These are phyloP conservation scores for Tachysurus fulvidraco DNA, from an alignment of 2,113 vertebrate genomes.

Conservation along the genomic window DNA sequence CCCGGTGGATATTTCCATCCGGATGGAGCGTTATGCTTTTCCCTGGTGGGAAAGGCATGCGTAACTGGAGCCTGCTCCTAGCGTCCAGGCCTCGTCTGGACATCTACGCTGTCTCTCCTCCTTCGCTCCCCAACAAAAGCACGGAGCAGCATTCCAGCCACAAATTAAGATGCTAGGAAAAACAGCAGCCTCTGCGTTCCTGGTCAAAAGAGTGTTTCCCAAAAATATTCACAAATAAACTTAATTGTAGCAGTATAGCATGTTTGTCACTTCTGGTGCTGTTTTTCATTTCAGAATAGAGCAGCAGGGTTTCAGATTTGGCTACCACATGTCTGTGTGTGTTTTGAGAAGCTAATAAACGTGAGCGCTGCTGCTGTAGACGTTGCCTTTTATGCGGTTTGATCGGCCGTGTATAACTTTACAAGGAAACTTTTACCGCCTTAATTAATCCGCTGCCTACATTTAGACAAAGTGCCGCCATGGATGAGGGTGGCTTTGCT, in stretches of 20 bases:
- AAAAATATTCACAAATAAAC: slow-evolving; percentile 59
- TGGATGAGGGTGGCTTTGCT: slow-evolving; percentile 24
- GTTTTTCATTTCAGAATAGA: slow-evolving; percentile 29
- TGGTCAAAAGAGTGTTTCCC: slow-evolving; percentile 49
- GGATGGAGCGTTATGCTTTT: slow-evolving; percentile 45
- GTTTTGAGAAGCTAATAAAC: slow-evolving; percentile 49
- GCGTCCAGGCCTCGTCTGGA: slow-evolving; percentile 47
- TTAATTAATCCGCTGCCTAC: slow-evolving; percentile 53
- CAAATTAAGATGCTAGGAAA: slow-evolving; percentile 57
- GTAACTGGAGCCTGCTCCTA: slow-evolving; percentile 62
- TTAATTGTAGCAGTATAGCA: slow-evolving; percentile 50
- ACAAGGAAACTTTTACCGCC: slow-evolving; percentile 47
- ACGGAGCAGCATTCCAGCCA: slow-evolving; percentile 51
- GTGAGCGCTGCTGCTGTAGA: slow-evolving; percentile 31
- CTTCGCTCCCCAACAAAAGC: slow-evolving; percentile 49
- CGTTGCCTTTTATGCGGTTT: slow-evolving; percentile 47
- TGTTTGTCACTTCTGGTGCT: slow-evolving; percentile 52
- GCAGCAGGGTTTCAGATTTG: slow-evolving; percentile 45
- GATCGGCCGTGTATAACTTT: slow-evolving; percentile 55
- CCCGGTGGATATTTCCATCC: slow-evolving; percentile 71
- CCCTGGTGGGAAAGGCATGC: slow-evolving; percentile 66
- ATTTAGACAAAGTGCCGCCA: slow-evolving; percentile 53
- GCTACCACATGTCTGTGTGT: slow-evolving; percentile 40
- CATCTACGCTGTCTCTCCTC: slow-evolving; percentile 43
- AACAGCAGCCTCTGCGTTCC: slow-evolving; percentile 54